Percentiles rank a stretch among this genome's conserved stretches.
Evolutionary conservation across 1,140 invertebrate genomes (phyloP).

Genomic region (Wasmannia auropunctata): DNA sequence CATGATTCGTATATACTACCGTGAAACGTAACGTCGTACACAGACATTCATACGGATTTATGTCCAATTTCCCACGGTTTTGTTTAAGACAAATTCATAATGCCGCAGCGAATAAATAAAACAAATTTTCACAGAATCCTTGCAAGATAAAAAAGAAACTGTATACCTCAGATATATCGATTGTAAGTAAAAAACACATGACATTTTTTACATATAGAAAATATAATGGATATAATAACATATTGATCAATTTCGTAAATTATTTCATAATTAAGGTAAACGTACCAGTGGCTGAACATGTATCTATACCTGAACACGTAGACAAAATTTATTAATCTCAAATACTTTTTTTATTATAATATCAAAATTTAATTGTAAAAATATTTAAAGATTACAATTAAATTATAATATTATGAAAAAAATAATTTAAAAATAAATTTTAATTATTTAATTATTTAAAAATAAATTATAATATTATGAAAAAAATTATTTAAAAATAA

Average conservation of each 20-base stretch:
- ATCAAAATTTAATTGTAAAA: too few species aligned
- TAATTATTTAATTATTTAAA: too few species aligned
- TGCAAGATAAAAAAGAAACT: slow-evolving; percentile 38
- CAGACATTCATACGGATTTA: background rate
- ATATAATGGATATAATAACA: background rate
- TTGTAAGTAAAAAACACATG: background rate
- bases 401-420: too few species aligned
- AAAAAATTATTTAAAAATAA: too few species aligned
- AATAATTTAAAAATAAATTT: too few species aligned
- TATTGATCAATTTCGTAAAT: background rate
- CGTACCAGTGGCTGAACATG: too few species aligned
- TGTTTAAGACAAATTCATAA: background rate
- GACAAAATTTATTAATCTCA: too few species aligned
- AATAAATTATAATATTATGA: too few species aligned
- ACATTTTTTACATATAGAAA: background rate
- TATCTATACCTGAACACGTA: too few species aligned
- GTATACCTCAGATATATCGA: background rate
- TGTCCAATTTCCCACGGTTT: background rate
- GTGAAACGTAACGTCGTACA: background rate
- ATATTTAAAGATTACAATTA: too few species aligned
- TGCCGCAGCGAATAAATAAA: background rate
- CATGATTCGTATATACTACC: background rate
- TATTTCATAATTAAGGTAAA: too few species aligned
- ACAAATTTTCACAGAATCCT: background rate
- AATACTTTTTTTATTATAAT: too few species aligned